These are phyloP conservation scores for Megaceryle maxima DNA, from an alignment of 2,113 vertebrate species.

Conservation along the genomic window DNA sequence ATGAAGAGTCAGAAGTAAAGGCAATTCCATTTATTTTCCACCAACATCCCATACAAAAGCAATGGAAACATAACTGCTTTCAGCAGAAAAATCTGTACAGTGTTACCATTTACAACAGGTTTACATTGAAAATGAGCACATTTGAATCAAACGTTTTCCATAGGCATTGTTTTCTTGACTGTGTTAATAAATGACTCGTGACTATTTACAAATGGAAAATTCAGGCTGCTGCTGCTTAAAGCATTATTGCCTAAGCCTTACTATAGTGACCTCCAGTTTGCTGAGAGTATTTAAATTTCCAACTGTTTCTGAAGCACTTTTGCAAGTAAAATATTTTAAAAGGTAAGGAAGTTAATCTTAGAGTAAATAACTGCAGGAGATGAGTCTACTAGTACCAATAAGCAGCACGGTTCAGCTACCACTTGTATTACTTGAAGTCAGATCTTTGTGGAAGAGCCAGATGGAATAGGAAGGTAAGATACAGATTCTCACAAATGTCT, in stretches of 20 bases:
- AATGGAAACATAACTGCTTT: constrained; percentile 66
- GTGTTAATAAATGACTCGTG: neutral
- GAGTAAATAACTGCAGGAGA: neutral
- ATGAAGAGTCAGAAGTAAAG: neutral
- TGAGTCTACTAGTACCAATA: neutral
- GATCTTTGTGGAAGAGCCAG: neutral
- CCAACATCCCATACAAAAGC: constrained; percentile 64
- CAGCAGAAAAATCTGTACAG: constrained; percentile 69
- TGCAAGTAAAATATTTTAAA: neutral
- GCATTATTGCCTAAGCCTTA: neutral
- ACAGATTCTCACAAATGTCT: neutral
- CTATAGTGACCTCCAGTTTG: neutral
- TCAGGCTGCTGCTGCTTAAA: neutral
- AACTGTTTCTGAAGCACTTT: neutral
- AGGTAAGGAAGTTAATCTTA: neutral
- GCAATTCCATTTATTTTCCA: constrained; percentile 66
- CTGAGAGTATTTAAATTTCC: neutral
- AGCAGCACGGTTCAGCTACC: neutral
- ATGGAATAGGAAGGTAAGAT: neutral
- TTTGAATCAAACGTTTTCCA: neutral
- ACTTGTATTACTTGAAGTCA: neutral
- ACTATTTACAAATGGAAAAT: constrained; percentile 50
- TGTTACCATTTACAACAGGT: constrained; percentile 70
- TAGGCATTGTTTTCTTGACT: neutral
- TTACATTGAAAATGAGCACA: constrained; percentile 53